Conservation (phyloP, 2,888 invertebrate species). For the Acleris emargana region DNA sequence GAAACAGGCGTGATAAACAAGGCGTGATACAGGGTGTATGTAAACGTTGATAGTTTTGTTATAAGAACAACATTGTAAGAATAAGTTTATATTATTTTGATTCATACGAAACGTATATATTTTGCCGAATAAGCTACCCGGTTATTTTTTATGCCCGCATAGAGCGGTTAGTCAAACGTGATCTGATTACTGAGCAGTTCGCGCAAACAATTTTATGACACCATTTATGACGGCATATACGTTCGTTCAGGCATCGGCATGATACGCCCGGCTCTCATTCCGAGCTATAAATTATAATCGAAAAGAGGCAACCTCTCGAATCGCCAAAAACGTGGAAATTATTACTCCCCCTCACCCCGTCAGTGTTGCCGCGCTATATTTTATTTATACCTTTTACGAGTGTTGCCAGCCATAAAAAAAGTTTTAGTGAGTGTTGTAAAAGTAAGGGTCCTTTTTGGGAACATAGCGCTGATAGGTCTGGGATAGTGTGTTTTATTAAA, state of each 20-base stretch:
- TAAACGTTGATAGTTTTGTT: no score
- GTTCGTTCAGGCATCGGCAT: constrained; percentile 48
- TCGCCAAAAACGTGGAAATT: constrained; percentile 76
- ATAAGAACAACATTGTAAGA: no score
- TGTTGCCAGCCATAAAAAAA: constrained; percentile 74
- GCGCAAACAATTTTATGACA: constrained; percentile 75
- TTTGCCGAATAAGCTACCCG: constrained; percentile 1
- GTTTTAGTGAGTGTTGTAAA: constrained; percentile 76
- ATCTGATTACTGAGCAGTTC: constrained; percentile 61
- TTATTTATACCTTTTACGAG: constrained; percentile 79
- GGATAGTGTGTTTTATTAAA: constrained; percentile 56
- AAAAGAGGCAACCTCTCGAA: constrained; percentile 71
- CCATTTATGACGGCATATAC: constrained; percentile 72
- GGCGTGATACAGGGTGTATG: no score
- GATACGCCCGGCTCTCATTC: constrained; percentile 59
- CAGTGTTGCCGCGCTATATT: constrained; percentile 72
- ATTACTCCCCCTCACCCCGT: constrained; percentile 64
- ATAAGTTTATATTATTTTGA: no score
- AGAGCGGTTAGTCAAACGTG: constrained; percentile 56
- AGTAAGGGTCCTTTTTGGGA: constrained; percentile 61
- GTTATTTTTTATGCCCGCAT: constrained; percentile 42
- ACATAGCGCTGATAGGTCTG: constrained; percentile 60
- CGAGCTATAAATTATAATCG: constrained; percentile 78
- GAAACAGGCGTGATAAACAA: no score
- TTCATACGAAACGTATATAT: no score